Conservation (phyloP, 2,797 vertebrate species). For the Falco berigora region DNA sequence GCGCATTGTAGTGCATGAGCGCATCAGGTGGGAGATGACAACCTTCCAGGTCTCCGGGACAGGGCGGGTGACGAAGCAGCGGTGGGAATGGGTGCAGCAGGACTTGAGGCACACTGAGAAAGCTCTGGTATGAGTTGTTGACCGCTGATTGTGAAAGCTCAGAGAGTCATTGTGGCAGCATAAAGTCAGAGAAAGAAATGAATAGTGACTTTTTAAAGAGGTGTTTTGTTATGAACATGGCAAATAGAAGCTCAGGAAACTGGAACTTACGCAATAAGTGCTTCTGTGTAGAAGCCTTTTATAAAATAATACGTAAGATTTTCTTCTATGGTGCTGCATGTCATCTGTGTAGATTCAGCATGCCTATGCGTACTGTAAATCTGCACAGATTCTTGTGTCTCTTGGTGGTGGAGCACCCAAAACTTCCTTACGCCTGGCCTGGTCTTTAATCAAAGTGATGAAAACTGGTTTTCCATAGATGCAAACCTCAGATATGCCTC, state of each 20-base stretch:
- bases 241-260: background rate
- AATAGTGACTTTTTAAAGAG: background rate
- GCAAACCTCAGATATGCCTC: background rate
- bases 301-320: background rate
- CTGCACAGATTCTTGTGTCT: background rate
- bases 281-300: background rate
- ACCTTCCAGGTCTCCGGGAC: background rate
- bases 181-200: background rate
- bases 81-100: background rate
- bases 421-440: background rate
- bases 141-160: background rate
- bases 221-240: background rate
- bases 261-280: background rate
- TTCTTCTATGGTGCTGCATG: fast-evolving
- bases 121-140: background rate
- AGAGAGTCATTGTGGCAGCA: background rate
- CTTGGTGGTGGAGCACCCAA: background rate
- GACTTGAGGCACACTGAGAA: background rate
- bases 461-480: background rate
- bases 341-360: background rate
- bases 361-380: background rate
- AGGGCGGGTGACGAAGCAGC: background rate
- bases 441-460: background rate
- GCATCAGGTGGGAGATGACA: background rate
- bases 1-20: background rate